phyloP scores from a whole-genome alignment of 1,140 invertebrate species.

The Drosophila kurseongensis region DNA sequence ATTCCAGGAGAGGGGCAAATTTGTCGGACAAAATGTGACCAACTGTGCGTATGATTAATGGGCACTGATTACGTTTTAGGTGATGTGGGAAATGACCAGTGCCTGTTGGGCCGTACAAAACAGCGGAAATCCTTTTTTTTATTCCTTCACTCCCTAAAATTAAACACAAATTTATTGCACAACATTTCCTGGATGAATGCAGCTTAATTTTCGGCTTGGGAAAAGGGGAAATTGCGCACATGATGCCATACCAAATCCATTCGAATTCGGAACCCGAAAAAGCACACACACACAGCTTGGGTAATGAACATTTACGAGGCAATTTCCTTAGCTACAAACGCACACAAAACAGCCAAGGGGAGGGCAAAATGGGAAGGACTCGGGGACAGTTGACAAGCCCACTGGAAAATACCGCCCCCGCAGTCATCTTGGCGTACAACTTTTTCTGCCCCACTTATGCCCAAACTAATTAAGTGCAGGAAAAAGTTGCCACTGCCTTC shows the following conservation, averaged over 20 bases:
- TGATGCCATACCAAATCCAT: conserved; percentile 30
- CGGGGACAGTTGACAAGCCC: conserved; percentile 61
- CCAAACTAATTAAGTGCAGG: conserved; percentile 83
- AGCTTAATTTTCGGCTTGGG: conserved; percentile 20
- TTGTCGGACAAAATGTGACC: conserved; percentile 43
- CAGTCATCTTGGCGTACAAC: conserved; percentile 57
- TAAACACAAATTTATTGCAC: conserved; percentile 37
- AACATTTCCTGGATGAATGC: conserved; percentile 22
- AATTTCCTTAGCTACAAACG: conserved; percentile 75
- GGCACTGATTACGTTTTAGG: conserved; percentile 25
- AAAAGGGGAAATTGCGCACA: conserved; percentile 28
- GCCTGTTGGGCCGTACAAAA: neutral
- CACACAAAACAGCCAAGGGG: conserved; percentile 16
- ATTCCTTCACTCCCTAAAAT: conserved; percentile 1
- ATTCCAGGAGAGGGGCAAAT: conserved; percentile 27
- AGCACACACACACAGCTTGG: conserved; percentile 37
- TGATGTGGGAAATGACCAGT: conserved; percentile 12
- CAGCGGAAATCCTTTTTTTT: conserved; percentile 21
- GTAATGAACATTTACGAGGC: conserved; percentile 83
- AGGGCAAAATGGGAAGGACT: conserved; percentile 6
- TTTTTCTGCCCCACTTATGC: conserved; percentile 83
- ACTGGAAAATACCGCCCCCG: conserved; percentile 21
- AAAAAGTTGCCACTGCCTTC: conserved; percentile 80
- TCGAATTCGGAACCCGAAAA: conserved; percentile 25
- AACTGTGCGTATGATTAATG: conserved; percentile 71